Percentiles rank a stretch among this genome's conserved stretches.
Evolutionary conservation across 2,888 invertebrate genomes (phyloP).

Genomic region (Zaprionus bogoriensis): DNA sequence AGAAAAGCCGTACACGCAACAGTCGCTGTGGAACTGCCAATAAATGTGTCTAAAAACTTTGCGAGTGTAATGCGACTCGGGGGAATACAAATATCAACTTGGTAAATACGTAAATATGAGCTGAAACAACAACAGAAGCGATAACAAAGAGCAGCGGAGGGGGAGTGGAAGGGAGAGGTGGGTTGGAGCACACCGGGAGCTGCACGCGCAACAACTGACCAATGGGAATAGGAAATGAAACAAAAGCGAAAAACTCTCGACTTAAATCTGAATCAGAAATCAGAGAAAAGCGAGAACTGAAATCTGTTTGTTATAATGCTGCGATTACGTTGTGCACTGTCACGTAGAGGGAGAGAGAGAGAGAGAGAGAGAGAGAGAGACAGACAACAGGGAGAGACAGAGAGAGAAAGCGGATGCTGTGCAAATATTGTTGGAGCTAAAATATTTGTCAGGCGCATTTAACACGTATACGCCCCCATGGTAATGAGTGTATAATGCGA

Average conservation of each 20-base stretch:
- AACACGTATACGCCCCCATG: constrained; percentile 74
- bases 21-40: constrained; percentile 41
- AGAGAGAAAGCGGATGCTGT: constrained; percentile 36
- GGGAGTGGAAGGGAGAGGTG: too few relatives aligned
- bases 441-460: constrained; percentile 70
- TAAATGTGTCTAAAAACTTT: constrained; percentile 56
- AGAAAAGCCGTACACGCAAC: constrained; percentile 32
- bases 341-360: constrained; percentile 22
- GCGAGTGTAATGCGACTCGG: constrained; percentile 54
- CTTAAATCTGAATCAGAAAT: constrained; percentile 16
- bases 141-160: constrained; percentile 32
- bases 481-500: constrained; percentile 71
- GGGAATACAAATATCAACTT: constrained; percentile 59
- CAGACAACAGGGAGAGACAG: not conserved
- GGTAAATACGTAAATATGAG: constrained; percentile 52
- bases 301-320: constrained; percentile 48
- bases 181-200: too few relatives aligned
- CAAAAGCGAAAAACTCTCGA: constrained; percentile 47
- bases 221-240: constrained; percentile 69
- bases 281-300: constrained; percentile 16
- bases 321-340: constrained; percentile 57
- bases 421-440: constrained; percentile 56
- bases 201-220: constrained; percentile 33
- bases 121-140: constrained; percentile 15
- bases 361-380: not conserved